A percentile compares a stretch with the other conserved stretches of the same genome.
Conservation (phyloP, 2,888 invertebrate species). For the Notocelia uddmanniana region DNA sequence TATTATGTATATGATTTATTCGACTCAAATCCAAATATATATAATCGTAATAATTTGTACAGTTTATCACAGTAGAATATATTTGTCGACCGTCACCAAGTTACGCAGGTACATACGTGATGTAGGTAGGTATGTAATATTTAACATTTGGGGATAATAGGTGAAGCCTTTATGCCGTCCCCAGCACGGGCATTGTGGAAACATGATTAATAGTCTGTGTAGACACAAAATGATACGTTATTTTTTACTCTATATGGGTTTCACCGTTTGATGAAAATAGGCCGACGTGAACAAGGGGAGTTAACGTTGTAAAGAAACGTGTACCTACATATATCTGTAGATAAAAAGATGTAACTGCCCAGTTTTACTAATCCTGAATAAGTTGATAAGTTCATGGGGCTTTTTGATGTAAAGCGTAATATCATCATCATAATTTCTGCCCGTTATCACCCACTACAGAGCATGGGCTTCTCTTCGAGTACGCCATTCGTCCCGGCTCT, state of each 20-base stretch:
- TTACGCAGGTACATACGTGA: slow-evolving; percentile 48
- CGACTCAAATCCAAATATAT: neutral
- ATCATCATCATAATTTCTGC: too few species aligned
- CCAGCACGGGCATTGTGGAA: slow-evolving; percentile 74
- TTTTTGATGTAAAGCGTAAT: neutral
- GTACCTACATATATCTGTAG: neutral
- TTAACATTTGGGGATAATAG: slow-evolving; percentile 72
- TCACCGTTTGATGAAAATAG: slow-evolving; percentile 45
- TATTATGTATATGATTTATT: neutral
- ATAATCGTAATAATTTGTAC: neutral
- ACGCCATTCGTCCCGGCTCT: too few species aligned
- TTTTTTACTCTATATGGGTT: slow-evolving; percentile 60
- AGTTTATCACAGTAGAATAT: neutral
- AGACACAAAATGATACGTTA: slow-evolving; percentile 74
- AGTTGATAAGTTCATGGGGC: neutral
- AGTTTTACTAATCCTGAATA: neutral
- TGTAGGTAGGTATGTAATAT: slow-evolving; percentile 58
- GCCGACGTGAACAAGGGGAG: slow-evolving; percentile 19
- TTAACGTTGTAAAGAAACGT: slow-evolving; percentile 16
- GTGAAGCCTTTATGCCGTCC: slow-evolving; percentile 73
- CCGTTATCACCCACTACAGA: too few species aligned
- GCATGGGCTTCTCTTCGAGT: too few species aligned
- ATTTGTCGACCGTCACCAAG: slow-evolving; percentile 25
- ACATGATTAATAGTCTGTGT: slow-evolving; percentile 76
- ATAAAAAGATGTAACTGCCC: neutral